phyloP scores from a whole-genome alignment of 2,113 vertebrate genomes.

The Siniperca knerii region DNA sequence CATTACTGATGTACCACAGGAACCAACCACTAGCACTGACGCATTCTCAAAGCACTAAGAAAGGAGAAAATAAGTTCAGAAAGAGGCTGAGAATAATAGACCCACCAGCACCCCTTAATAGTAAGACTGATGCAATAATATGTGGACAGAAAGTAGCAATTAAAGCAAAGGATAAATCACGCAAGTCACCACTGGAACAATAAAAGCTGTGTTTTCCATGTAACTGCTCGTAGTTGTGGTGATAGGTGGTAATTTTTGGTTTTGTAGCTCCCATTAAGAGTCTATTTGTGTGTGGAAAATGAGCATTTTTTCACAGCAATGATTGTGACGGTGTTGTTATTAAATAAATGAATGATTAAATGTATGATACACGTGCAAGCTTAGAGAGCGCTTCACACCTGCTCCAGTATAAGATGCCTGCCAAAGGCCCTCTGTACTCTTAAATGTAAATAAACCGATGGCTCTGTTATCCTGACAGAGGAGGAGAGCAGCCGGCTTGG shows the following conservation, averaged over 20 bases:
- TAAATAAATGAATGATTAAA: not conserved
- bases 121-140: not conserved
- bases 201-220: conserved; percentile 9
- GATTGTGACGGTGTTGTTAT: not conserved
- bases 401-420: not conserved
- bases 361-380: not conserved
- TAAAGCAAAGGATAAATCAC: conserved; percentile 3
- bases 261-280: not conserved
- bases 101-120: not conserved
- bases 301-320: not conserved
- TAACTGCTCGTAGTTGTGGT: not conserved
- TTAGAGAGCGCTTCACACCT: conserved; percentile 41
- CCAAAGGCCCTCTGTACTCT: conserved; percentile 4
- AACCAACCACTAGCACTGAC: not conserved
- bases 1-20: not conserved
- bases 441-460: conserved; percentile 61
- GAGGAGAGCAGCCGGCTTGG: conserved; percentile 13
- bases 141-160: not conserved
- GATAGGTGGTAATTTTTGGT: conserved; percentile 14
- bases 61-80: not conserved
- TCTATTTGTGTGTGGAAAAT: not conserved
- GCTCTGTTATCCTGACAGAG: conserved; percentile 27
- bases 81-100: not conserved
- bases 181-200: not conserved
- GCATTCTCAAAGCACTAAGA: not conserved